These are phyloP conservation scores for Noctua fimbriata DNA, from an alignment of 2,888 invertebrate species.

Conservation along the genomic window DNA sequence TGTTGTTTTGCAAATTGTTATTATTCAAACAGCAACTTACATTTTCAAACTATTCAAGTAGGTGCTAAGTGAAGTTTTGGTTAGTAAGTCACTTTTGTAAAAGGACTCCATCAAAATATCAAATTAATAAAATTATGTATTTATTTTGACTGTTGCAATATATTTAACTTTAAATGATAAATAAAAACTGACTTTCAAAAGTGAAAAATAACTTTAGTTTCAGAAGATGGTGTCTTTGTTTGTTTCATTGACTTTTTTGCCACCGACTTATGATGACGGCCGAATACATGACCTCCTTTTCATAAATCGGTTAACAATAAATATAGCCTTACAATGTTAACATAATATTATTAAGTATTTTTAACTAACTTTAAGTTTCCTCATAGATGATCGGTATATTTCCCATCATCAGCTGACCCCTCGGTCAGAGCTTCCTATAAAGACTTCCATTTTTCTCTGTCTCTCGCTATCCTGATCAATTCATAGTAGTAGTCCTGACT, in stretches of 20 bases:
- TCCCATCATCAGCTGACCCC: background rate
- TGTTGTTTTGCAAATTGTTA: constrained; percentile 28
- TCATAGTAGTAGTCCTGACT: no score
- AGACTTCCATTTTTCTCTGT: background rate
- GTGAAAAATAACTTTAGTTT: background rate
- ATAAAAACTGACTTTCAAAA: background rate
- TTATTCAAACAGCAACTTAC: background rate
- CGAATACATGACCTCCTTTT: background rate
- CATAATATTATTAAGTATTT: background rate
- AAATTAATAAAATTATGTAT: background rate
- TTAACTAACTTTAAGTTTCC: background rate
- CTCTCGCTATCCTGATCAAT: background rate
- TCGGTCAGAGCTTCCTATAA: background rate
- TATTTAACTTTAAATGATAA: background rate
- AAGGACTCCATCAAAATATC: background rate
- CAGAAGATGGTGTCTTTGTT: background rate
- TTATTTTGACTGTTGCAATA: background rate
- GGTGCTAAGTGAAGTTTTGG: background rate
- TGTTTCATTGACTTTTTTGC: background rate
- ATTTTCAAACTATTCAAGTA: background rate
- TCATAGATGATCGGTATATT: background rate
- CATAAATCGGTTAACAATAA: background rate
- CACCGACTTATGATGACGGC: background rate
- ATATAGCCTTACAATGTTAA: background rate
- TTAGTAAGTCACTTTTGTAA: background rate